Percentiles rank a stretch among this genome's conserved stretches.
phyloP scores from a whole-genome alignment of 2,113 vertebrate genomes.

The Perca flavescens region DNA sequence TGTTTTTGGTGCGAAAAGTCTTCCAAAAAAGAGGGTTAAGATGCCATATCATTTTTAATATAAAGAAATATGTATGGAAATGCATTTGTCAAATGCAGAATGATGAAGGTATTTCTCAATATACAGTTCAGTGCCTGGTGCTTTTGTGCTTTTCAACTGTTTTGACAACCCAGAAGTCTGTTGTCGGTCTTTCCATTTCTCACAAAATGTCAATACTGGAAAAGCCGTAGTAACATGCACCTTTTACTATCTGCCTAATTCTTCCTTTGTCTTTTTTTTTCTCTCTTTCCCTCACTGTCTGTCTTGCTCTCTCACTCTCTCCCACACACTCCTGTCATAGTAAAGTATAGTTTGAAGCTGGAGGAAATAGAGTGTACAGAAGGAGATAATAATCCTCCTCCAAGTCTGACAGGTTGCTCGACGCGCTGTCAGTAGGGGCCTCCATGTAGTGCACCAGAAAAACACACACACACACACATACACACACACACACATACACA shows the following conservation, averaged over 20 bases:
- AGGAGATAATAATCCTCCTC: slow-evolving; percentile 86
- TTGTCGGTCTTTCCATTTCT: not conserved
- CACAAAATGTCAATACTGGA: not conserved
- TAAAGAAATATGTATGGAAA: no score
- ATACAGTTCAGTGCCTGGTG: not conserved
- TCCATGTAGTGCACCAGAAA: slow-evolving; percentile 71
- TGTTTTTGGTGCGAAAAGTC: not conserved
- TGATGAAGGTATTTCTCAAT: not conserved
- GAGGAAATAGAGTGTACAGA: slow-evolving; percentile 69
- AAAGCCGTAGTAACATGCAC: not conserved
- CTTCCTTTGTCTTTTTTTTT: not conserved
- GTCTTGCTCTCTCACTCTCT: slow-evolving; percentile 15
- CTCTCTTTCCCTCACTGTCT: not conserved
- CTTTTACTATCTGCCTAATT: slow-evolving; percentile 18
- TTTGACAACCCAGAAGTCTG: not conserved
- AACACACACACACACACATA: slow-evolving; percentile 47
- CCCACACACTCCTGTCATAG: slow-evolving; percentile 62
- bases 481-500: slow-evolving; percentile 21
- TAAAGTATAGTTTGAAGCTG: slow-evolving; percentile 72
- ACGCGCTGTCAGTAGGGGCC: slow-evolving; percentile 78
- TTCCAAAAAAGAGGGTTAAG: not conserved
- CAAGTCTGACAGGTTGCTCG: slow-evolving; percentile 85
- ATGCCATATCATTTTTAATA: no score
- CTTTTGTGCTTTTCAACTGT: not conserved
- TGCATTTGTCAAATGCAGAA: not conserved